A percentile compares a stretch with the other conserved stretches of the same genome.
Evolutionary conservation across 1,140 invertebrate species (phyloP).

Genomic region (Macrosteles quadrilineatus): DNA sequence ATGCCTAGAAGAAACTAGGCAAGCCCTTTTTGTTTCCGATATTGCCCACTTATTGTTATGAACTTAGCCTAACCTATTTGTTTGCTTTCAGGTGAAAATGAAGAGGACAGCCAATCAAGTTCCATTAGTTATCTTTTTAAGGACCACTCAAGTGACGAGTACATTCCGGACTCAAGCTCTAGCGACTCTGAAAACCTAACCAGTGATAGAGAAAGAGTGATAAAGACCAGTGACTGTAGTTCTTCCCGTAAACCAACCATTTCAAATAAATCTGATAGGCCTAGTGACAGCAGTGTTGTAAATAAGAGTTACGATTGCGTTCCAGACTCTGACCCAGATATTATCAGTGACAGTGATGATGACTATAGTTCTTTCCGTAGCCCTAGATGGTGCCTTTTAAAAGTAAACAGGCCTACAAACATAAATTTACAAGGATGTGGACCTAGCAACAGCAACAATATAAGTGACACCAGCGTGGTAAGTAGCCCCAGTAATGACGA

Average conservation of each 20-base stretch:
- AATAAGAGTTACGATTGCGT: too few species aligned
- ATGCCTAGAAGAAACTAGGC: too few species aligned
- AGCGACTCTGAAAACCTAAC: too few species aligned
- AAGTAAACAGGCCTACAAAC: background rate
- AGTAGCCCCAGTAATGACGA: background rate
- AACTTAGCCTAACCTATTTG: background rate
- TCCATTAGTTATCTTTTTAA: background rate
- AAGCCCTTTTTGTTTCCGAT: too few species aligned
- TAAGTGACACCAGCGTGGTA: background rate
- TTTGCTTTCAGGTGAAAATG: background rate
- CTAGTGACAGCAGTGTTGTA: too few species aligned
- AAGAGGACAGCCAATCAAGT: background rate
- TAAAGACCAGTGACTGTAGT: too few species aligned
- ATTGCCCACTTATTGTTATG: too few species aligned
- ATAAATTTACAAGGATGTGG: background rate
- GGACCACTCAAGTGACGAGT: too few species aligned
- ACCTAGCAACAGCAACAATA: background rate
- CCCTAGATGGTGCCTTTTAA: background rate
- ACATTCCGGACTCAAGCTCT: too few species aligned
- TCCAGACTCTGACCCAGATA: background rate
- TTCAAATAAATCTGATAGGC: too few species aligned
- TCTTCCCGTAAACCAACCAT: too few species aligned
- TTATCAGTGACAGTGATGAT: background rate
- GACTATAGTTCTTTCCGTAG: background rate
- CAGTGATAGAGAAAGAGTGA: too few species aligned